Conservation (phyloP, 2,113 vertebrate genomes). For the Nicator chloris region DNA sequence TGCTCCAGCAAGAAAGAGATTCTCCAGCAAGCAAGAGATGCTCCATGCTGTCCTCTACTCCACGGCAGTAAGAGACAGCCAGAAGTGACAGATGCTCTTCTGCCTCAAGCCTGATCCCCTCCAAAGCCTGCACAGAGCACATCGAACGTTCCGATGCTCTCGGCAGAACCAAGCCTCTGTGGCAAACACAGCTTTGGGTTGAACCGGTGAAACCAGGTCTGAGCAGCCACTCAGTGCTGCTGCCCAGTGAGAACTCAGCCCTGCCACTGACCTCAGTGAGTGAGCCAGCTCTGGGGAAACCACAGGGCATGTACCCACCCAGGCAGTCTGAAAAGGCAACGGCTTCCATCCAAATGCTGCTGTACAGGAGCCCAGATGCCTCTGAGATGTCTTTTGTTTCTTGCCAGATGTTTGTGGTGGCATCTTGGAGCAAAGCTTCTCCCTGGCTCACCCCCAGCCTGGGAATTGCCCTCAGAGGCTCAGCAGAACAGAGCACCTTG, state of each 20-base stretch:
- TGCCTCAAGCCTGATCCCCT: not conserved
- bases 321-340: not conserved
- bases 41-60: not conserved
- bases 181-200: not conserved
- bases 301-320: not conserved
- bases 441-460: not conserved
- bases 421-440: not conserved
- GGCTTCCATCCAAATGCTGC: not conserved
- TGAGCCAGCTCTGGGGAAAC: not conserved
- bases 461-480: not conserved
- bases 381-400: not conserved
- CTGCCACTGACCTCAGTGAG: not conserved
- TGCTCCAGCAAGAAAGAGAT: not conserved
- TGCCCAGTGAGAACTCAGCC: not conserved
- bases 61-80: not conserved
- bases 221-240: not conserved
- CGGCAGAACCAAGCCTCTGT: not conserved
- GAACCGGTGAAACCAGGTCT: not conserved
- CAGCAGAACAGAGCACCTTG: not conserved
- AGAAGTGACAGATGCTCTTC: not conserved
- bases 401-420: not conserved
- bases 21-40: not conserved
- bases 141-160: rapidly evolving
- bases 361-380: not conserved
- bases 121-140: not conserved